phyloP scores from a whole-genome alignment of 2,113 vertebrate genomes.

The Perca fluviatilis region DNA sequence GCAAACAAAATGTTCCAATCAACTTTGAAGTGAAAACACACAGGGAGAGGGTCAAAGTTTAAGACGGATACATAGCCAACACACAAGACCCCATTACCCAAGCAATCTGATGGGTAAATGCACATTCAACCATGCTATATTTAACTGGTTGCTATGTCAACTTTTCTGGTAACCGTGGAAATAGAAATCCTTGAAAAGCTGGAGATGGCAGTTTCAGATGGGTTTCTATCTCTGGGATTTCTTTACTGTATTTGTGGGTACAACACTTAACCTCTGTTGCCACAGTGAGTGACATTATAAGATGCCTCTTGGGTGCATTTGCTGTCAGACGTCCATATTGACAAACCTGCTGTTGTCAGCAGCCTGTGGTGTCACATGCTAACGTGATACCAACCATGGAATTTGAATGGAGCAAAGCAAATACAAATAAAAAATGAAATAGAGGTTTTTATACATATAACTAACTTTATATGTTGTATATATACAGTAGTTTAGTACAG shows the following conservation, averaged over 20 bases:
- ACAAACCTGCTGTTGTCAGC: not conserved
- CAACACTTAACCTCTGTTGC: not conserved
- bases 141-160: slow-evolving; percentile 10
- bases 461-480: not conserved
- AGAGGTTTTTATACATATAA: not conserved
- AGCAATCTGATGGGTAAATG: not conserved
- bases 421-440: not conserved
- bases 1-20: too few relatives aligned
- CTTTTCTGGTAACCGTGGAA: not conserved
- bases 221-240: not conserved
- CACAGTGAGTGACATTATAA: slow-evolving; percentile 1
- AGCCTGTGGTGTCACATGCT: not conserved
- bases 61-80: too few relatives aligned
- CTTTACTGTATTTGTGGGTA: not conserved
- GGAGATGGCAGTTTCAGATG: not conserved
- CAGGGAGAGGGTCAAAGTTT: too few relatives aligned
- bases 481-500: not conserved
- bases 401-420: not conserved
- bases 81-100: not conserved
- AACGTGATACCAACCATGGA: not conserved
- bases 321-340: slow-evolving; percentile 2
- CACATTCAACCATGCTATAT: not conserved
- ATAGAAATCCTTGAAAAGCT: not conserved
- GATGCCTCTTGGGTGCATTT: slow-evolving; percentile 7
- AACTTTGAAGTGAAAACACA: too few relatives aligned